Conservation (phyloP, 2,888 invertebrate genomes). For the Calameuta filiformis region DNA sequence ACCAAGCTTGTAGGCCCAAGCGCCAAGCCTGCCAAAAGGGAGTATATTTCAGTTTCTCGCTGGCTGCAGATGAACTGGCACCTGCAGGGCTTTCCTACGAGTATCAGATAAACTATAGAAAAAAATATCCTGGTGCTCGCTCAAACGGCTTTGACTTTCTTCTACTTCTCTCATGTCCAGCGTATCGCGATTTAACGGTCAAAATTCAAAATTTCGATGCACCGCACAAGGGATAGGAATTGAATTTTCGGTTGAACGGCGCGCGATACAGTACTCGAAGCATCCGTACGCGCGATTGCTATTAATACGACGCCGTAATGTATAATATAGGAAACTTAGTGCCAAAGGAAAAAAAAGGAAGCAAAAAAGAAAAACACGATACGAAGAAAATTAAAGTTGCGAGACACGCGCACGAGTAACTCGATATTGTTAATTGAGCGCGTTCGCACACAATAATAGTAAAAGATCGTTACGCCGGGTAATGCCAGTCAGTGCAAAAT, state of each 20-base stretch:
- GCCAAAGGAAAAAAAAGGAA: not conserved
- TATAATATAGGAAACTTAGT: not conserved
- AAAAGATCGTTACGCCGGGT: conserved; percentile 25
- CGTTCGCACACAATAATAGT: conserved; percentile 27
- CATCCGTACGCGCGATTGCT: not conserved
- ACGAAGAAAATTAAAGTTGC: not conserved
- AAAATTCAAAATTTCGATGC: not conserved
- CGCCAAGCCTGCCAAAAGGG: conserved; percentile 31
- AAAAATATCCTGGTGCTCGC: not conserved
- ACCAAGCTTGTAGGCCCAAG: conserved; percentile 23
- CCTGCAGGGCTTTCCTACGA: not conserved
- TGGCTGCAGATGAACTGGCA: conserved; percentile 12
- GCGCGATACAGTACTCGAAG: not conserved
- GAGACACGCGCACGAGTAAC: conserved; percentile 14
- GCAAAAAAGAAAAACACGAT: not conserved
- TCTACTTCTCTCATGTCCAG: not conserved
- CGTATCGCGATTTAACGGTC: not conserved
- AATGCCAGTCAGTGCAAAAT: conserved; percentile 31
- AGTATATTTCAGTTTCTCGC: conserved; percentile 33
- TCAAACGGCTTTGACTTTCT: not conserved
- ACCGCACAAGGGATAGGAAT: not conserved
- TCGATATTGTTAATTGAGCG: conserved; percentile 23
- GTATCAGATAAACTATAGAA: not conserved
- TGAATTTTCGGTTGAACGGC: not conserved
- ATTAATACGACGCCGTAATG: not conserved